Evolutionary conservation across 2,113 vertebrate genomes (phyloP), one percentile per base, ranked within the genome.

Genomic region (Muntiacus reevesi): DNA sequence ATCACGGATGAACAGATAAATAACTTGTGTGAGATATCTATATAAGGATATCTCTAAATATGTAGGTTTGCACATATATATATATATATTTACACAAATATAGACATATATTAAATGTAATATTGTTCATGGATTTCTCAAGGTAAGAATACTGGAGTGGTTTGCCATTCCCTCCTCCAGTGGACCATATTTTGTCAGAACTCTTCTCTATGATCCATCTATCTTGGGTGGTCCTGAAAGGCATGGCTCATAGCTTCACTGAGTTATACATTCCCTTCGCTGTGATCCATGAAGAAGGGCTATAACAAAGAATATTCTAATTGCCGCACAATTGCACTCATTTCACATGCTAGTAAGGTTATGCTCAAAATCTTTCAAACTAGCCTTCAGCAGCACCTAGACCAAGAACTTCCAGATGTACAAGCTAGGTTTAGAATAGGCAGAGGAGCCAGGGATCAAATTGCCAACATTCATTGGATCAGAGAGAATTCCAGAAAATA

Each of bases 251-350:
- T 21, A 67, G 33, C 16, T 67, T 36, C n/a, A 71, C 19, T 36
- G n/a, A 71, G 64, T 36, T 71, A 36, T 23, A 36, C 64, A 36
- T n/a, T 71, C 5, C n/a, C 64, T 71, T 71, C 9, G 5, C n/a
- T 71, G n/a, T 71, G 17, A 71, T 36, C n/a, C 17, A 71, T 36
- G 64, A 71, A 67, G 17, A 67, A 71, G n/a, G 64, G n/a, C 64
- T 71, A 1, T 71, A 23, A 36, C 64, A 71, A 71, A 71, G 64
- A 71, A 23, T 23, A 23, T 21, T 21, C n/a, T 36, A 23, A 36
- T 10, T 71, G 21, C n/a, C n/a, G 11, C 64, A 71, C n/a, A 71
- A 36, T 5, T 23, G n/a, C 0, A 0, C 64, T 71, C 17, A 36
- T 23, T 36, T 71, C n/a, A 36, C 64, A 36, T 36, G 64, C n/a